These are phyloP conservation scores for Neomorphus geoffroyi DNA, from an alignment of 2,797 vertebrate genomes.

Conservation along the genomic window DNA sequence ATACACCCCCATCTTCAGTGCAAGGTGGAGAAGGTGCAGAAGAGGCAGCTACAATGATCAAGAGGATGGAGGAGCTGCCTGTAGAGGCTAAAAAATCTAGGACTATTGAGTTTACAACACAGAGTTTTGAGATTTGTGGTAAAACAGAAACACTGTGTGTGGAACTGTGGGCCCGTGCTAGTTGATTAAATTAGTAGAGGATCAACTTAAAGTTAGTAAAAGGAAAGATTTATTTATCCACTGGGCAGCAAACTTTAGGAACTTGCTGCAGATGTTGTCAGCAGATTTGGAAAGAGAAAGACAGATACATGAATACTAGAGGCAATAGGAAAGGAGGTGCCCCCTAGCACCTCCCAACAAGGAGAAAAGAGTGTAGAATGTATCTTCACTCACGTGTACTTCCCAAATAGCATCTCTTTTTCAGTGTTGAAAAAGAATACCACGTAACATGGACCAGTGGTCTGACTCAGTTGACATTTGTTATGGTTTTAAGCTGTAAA, in stretches of 20 bases:
- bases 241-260: neutral
- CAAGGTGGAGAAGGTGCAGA: neutral
- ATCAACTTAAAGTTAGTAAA: neutral
- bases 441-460: neutral
- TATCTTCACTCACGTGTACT: accelerated
- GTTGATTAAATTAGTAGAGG: neutral
- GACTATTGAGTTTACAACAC: neutral
- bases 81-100: neutral
- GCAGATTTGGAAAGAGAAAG: neutral
- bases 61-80: neutral
- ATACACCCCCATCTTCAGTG: neutral
- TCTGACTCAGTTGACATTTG: neutral
- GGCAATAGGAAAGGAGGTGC: neutral
- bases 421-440: neutral
- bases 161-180: neutral
- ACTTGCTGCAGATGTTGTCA: neutral
- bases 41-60: neutral
- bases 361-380: neutral
- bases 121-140: neutral
- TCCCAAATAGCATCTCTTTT: neutral
- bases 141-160: neutral
- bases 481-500: neutral
- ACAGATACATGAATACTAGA: neutral
- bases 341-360: neutral
- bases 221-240: neutral